Base-by-base conservation (phyloP, 2,797 vertebrate genomes). In the Micrastur ruficollis region DNA sequence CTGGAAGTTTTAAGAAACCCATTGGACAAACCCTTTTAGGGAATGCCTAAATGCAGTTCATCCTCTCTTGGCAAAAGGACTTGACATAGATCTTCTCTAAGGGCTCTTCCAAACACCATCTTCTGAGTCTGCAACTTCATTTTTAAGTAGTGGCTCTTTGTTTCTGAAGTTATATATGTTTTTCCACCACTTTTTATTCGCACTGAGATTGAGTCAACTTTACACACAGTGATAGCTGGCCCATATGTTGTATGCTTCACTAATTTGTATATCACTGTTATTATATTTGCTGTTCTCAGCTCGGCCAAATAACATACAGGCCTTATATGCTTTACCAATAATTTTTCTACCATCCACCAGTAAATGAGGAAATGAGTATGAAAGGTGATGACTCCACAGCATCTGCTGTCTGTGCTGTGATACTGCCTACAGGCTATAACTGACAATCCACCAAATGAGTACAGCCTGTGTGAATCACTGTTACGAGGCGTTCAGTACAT, bases 371-470 rank as follows among this genome's bases (percentile, higher is more conserved):
- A 94, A 92, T 2, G 9, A 68, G 21, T 40, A 72, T 32, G 61
- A 89, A 83, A 90, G 56, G 49, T 72, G 61, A 56, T 84, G 81
- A 80, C 83, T 92, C 66, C 73, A 52, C 50, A 90, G 53, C 53
- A 49, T 68, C 29, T 95, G 46, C 82, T 86, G 46, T 75, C 82
- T 22, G 2, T 55, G 68, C 38, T 74, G 59, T 53, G 81, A 61
- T 81, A 63, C 20, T 91, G 93, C 88, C 91, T 62, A 89, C 62
- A 75, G 94, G 85, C 90, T 86, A 44, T 76, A 95, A 93, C 93
- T 74, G 78, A 85, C 83, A 86, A 94, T 31, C 36, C 93, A 74
- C 36, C 38, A 66, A 82, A 85, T 26, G 79, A 76, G 47, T 29
- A 66, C 65, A 82, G 75, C 72, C 73, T 14, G 0, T 55, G 50